phyloP scores from a whole-genome alignment of 1,140 invertebrate species.

The Drosophila lowei region DNA sequence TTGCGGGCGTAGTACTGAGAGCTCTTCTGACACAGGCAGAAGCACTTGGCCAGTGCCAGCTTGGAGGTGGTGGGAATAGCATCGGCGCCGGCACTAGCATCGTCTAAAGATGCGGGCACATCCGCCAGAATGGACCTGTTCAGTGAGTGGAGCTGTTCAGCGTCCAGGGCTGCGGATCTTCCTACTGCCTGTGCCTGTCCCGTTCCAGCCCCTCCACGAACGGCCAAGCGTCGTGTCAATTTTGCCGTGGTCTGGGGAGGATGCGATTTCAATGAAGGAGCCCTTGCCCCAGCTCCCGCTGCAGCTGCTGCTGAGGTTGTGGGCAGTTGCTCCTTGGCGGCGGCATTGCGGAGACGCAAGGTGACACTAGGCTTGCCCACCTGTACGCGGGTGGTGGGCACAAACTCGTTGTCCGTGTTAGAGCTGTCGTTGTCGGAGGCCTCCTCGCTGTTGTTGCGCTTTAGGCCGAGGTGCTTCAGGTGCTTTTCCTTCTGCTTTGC shows the following conservation, averaged over 20 bases:
- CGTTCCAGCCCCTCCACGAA: not conserved
- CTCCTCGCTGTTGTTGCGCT: slow-evolving; percentile 69
- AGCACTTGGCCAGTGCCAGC: slow-evolving; percentile 45
- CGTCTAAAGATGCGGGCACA: slow-evolving; percentile 7
- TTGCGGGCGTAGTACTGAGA: slow-evolving; percentile 80
- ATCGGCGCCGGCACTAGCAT: slow-evolving; percentile 14
- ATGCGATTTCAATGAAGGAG: not conserved
- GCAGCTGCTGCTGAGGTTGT: slow-evolving; percentile 22
- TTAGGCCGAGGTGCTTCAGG: slow-evolving; percentile 84
- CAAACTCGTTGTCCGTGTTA: slow-evolving; percentile 80
- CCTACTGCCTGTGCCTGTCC: slow-evolving; percentile 5
- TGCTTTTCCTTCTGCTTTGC: slow-evolving; percentile 85
- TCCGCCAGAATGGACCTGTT: slow-evolving; percentile 45
- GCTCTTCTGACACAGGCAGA: slow-evolving; percentile 77
- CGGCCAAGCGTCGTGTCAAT: slow-evolving; percentile 38
- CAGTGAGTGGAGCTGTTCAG: slow-evolving; percentile 42
- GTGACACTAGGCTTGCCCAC: slow-evolving; percentile 79
- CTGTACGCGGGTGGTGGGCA: slow-evolving; percentile 72
- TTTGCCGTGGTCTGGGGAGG: slow-evolving; percentile 17
- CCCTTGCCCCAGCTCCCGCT: slow-evolving; percentile 1
- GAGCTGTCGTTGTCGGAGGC: slow-evolving; percentile 70
- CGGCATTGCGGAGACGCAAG: slow-evolving; percentile 60
- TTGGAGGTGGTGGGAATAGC: slow-evolving; percentile 49
- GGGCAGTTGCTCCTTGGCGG: slow-evolving; percentile 43
- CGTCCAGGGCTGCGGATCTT: slow-evolving; percentile 13